Conservation (phyloP, 2,888 invertebrate genomes). For the Zeuzera pyrina region DNA sequence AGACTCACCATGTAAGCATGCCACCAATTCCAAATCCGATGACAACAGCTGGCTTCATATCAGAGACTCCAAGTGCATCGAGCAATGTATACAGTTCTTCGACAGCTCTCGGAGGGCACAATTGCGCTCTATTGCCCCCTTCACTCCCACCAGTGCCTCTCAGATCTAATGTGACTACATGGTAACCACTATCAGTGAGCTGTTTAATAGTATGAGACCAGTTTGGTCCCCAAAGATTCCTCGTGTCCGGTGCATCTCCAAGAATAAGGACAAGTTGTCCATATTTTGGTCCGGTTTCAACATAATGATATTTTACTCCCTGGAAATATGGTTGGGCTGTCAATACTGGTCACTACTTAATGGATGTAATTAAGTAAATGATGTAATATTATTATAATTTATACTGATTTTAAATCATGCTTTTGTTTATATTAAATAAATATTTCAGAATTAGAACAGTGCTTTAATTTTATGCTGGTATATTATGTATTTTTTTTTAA, state of each 20-base stretch:
- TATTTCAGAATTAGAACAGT: slow-evolving; percentile 1
- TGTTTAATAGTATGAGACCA: slow-evolving; percentile 44
- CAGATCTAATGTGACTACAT: slow-evolving; percentile 54
- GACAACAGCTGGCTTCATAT: slow-evolving; percentile 41
- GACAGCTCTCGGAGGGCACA: slow-evolving; percentile 50
- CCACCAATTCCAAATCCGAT: slow-evolving; percentile 63
- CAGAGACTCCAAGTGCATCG: slow-evolving; percentile 46
- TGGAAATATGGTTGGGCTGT: slow-evolving; percentile 31
- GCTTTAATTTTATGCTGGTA: too few species aligned
- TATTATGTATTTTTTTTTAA: too few species aligned
- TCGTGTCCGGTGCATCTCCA: slow-evolving; percentile 54
- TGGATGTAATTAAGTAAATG: not conserved
- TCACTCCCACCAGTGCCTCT: slow-evolving; percentile 60
- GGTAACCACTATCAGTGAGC: slow-evolving; percentile 42
- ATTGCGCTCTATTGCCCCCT: slow-evolving; percentile 40
- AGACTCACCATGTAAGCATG: slow-evolving; percentile 57
- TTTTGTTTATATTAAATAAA: not conserved
- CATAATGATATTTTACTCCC: slow-evolving; percentile 66
- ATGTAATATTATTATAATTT: not conserved
- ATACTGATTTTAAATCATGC: too few species aligned
- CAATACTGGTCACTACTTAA: not conserved
- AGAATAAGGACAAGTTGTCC: slow-evolving; percentile 48
- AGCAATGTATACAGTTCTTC: slow-evolving; percentile 46
- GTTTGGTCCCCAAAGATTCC: slow-evolving; percentile 44
- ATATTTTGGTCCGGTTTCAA: slow-evolving; percentile 51